A percentile compares a stretch with the other conserved stretches of the same genome.
Evolutionary conservation across 1,140 invertebrate species (phyloP).

Genomic region (Artemia franciscana): DNA sequence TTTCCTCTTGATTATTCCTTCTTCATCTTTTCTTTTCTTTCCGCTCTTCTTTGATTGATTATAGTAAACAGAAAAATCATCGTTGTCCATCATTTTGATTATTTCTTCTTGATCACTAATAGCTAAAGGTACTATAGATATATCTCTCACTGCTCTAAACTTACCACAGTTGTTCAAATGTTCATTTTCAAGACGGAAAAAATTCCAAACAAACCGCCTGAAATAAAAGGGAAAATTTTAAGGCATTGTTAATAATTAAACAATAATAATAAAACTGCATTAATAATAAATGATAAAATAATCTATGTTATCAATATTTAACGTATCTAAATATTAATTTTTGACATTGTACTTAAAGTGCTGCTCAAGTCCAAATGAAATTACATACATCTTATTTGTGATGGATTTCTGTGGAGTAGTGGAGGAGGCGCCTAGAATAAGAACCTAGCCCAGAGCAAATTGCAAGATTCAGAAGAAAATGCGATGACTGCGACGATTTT

Average conservation of each 20-base stretch:
- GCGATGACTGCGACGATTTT: too few species aligned
- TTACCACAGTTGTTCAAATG: slow-evolving; percentile 97
- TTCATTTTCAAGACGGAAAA: slow-evolving; percentile 97
- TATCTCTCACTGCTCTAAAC: slow-evolving; percentile 92
- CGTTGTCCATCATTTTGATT: slow-evolving; percentile 84
- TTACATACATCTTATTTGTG: too few species aligned
- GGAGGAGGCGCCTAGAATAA: too few species aligned
- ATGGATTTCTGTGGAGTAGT: too few species aligned
- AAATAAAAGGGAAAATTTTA: slow-evolving; percentile 10
- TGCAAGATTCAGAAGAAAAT: too few species aligned
- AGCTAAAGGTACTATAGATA: slow-evolving; percentile 88
- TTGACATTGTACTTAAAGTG: too few species aligned
- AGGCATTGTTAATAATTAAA: background rate
- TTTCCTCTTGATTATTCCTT: background rate
- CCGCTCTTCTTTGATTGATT: too few species aligned
- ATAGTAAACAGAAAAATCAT: too few species aligned
- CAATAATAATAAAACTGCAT: slow-evolving; percentile 5
- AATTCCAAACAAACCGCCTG: slow-evolving; percentile 97
- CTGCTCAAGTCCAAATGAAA: too few species aligned
- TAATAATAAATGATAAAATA: slow-evolving; percentile 8
- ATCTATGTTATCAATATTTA: slow-evolving; percentile 1
- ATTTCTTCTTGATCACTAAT: slow-evolving; percentile 74
- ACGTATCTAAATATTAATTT: background rate
- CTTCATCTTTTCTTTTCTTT: slow-evolving; percentile 29
- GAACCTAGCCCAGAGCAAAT: too few species aligned